Base-by-base conservation (phyloP, 2,113 vertebrate genomes). In the Podarcis muralis region DNA sequence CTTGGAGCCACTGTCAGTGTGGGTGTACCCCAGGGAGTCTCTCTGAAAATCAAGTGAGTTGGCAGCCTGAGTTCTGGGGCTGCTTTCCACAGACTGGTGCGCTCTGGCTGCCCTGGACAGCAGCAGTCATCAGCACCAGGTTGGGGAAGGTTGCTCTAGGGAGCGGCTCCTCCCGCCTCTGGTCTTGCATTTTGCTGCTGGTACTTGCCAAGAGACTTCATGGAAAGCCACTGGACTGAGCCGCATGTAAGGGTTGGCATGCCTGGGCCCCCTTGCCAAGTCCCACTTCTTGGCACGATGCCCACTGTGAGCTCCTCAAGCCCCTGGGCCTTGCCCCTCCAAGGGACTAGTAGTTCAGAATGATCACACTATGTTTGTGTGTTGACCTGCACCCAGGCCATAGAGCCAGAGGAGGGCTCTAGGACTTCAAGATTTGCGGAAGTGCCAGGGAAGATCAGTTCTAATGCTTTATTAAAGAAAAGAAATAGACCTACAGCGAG, bases 31-130 rank as follows among this genome's bases (percentile, higher is more conserved):
- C 99, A 99, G 95, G 99, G 99, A 11, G 98, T 99, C 78, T 98
- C 99, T 37, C 96, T 99, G 94, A 99, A 99, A 96, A 98, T 99
- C 97, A 99, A 99, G 99, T 99, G 96, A 97, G 98, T 94, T 22
- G 68, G 78, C 84, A n/a, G 82, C 84, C 48, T 78, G 81, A 87
- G 2, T 75, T 89, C 2, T 22, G 32, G 5, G 43, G 13, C 65
- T 22, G 90, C 30, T 82, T 90, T 69, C 87, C 59, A 15, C 16
- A 62, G 18, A 15, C 59, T 62, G 59, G 59, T 62, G 59, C 18
- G 0, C 59, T 62, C 59, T 20, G 18, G 59, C 16, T 62, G 59
- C 59, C n/a, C 87, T 90, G 81, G 5, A 86, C 85, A 57, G 59
- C 59, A 53, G 59, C 18, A 62, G 59, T 62, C 59, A 62, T 53